A percentile compares a stretch with the other conserved stretches of the same genome.
Conservation (phyloP, 2,888 invertebrate genomes). For the Callyntrura guangdongensis region DNA sequence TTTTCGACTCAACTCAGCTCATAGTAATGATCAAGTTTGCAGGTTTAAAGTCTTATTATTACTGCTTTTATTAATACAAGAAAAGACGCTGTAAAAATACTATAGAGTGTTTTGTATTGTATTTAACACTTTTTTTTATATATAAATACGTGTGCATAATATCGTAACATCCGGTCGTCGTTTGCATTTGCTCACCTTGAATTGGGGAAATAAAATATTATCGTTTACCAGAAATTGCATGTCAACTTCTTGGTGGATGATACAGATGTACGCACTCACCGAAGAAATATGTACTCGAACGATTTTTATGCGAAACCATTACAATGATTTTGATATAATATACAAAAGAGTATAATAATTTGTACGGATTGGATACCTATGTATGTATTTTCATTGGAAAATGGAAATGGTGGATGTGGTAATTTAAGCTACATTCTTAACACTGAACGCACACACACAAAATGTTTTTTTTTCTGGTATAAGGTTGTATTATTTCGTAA, state of each 20-base stretch:
- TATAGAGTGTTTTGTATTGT: background rate
- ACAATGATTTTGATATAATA: background rate
- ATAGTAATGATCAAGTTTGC: constrained; percentile 35
- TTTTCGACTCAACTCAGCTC: constrained; percentile 29
- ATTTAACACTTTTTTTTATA: background rate
- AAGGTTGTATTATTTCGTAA: background rate
- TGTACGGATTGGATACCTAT: too few relatives aligned
- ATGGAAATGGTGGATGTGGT: background rate
- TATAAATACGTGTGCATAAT: background rate
- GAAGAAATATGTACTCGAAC: constrained; percentile 9
- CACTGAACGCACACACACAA: background rate
- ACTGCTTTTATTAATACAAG: constrained; percentile 57
- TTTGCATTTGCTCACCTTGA: constrained; percentile 17
- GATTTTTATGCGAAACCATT: background rate
- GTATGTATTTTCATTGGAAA: background rate
- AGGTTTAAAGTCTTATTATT: constrained; percentile 23
- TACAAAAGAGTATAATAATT: background rate
- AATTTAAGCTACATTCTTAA: background rate
- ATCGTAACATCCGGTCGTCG: constrained; percentile 20
- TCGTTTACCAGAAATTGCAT: background rate
- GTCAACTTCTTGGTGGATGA: background rate
- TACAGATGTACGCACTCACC: background rate
- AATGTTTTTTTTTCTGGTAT: background rate
- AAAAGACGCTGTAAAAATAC: constrained; percentile 19
- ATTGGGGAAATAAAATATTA: background rate